Conservation (phyloP, 2,797 vertebrate species). For the Lepilemur septentrionalis region DNA sequence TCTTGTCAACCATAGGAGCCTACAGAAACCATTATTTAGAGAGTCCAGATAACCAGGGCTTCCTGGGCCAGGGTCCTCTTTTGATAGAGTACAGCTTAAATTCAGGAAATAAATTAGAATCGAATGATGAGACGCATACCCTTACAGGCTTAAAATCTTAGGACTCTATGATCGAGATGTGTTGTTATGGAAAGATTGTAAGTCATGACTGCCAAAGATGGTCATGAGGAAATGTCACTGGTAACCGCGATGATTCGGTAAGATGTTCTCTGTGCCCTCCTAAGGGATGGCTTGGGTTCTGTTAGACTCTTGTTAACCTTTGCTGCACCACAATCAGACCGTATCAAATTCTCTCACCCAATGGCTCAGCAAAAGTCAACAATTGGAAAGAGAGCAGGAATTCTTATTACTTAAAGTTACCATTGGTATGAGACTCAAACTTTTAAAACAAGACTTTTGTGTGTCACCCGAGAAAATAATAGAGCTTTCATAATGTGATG, state of each 20-base stretch:
- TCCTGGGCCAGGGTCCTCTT: neutral
- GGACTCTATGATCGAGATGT: neutral
- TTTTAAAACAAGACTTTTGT: conserved; percentile 46
- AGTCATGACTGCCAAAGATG: neutral
- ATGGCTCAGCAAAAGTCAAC: conserved; percentile 50
- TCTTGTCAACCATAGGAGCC: neutral
- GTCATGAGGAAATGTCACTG: conserved; percentile 1
- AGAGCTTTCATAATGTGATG: conserved; percentile 48
- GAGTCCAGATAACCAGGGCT: neutral
- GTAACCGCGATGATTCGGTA: neutral
- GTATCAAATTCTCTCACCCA: conserved; percentile 32
- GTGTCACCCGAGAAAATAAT: conserved; percentile 50
- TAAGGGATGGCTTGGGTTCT: neutral
- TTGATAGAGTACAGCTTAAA: neutral
- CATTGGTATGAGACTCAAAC: conserved; percentile 30
- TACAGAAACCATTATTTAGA: neutral
- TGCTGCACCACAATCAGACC: neutral
- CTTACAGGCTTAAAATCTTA: neutral
- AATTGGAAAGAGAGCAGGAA: neutral
- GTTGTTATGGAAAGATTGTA: neutral
- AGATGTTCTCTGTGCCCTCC: neutral
- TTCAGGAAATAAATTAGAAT: conserved; percentile 36
- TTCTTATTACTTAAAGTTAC: conserved; percentile 17
- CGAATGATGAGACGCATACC: neutral
- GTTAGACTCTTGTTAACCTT: conserved; percentile 46